phyloP scores from a whole-genome alignment of 2,113 vertebrate genomes.

The Montifringilla adamsi region DNA sequence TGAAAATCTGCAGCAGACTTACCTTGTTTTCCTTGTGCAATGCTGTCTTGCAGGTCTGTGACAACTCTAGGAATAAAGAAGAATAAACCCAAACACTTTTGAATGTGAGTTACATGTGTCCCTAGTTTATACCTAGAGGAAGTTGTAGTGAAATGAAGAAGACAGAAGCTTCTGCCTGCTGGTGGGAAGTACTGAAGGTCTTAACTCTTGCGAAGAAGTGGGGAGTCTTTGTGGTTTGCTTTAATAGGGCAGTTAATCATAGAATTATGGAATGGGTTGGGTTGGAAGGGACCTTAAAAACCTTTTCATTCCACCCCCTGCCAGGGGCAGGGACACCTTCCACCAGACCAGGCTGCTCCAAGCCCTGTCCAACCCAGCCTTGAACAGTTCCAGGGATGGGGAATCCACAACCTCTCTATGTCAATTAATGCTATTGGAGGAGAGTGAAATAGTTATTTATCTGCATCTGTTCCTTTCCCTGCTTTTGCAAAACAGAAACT shows the following conservation, averaged over 20 bases:
- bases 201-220: not conserved
- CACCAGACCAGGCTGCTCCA: not conserved
- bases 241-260: not conserved
- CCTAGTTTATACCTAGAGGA: not conserved
- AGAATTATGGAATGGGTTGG: not conserved
- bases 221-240: not conserved
- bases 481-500: not conserved
- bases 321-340: not conserved
- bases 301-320: not conserved
- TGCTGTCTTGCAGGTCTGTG: not conserved
- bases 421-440: not conserved
- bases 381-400: not conserved
- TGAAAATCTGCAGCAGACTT: not conserved
- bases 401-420: not conserved
- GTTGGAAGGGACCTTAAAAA: not conserved
- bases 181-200: not conserved
- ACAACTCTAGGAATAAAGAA: not conserved
- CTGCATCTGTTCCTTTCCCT: not conserved
- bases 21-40: not conserved
- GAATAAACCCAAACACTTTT: not conserved
- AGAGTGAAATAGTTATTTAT: not conserved
- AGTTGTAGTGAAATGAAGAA: not conserved
- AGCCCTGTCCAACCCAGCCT: fast-evolving
- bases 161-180: not conserved
- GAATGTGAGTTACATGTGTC: fast-evolving